Percentiles rank a stretch among this genome's conserved stretches.
These are phyloP conservation scores for Trichechus manatus DNA, from an alignment of 2,113 vertebrate genomes.

Conservation along the genomic window DNA sequence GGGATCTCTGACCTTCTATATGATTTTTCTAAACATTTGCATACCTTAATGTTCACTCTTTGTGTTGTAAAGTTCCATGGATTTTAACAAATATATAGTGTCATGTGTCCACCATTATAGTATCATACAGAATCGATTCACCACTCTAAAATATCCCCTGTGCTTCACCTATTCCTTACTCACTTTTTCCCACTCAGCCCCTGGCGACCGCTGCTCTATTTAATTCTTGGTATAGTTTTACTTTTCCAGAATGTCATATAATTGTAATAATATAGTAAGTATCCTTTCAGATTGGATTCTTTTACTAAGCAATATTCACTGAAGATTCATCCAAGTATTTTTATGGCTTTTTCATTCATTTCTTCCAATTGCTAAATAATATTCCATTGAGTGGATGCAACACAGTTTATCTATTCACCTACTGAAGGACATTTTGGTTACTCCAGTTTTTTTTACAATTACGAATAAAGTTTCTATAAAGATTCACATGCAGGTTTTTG, in stretches of 20 bases:
- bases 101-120: too few species aligned
- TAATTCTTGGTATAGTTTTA: background rate
- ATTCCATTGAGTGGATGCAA: too few species aligned
- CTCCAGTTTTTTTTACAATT: background rate
- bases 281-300: background rate
- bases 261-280: background rate
- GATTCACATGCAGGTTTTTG: background rate
- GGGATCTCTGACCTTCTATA: background rate
- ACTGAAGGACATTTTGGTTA: background rate
- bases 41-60: background rate
- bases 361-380: background rate
- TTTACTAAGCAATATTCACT: background rate
- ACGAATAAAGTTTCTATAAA: background rate
- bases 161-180: background rate
- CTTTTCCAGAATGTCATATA: background rate
- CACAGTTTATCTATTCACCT: background rate
- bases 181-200: background rate
- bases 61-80: background rate
- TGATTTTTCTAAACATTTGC: background rate
- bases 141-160: background rate
- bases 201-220: background rate
- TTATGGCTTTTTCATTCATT: background rate
- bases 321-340: background rate
- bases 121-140: background rate
- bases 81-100: too few species aligned